Percentiles rank a stretch among this genome's conserved stretches.
These are phyloP conservation scores for Rhopilema esculentum DNA, from an alignment of 30 jellyfish, hydroid and myxozoan species.

Conservation along the genomic window DNA sequence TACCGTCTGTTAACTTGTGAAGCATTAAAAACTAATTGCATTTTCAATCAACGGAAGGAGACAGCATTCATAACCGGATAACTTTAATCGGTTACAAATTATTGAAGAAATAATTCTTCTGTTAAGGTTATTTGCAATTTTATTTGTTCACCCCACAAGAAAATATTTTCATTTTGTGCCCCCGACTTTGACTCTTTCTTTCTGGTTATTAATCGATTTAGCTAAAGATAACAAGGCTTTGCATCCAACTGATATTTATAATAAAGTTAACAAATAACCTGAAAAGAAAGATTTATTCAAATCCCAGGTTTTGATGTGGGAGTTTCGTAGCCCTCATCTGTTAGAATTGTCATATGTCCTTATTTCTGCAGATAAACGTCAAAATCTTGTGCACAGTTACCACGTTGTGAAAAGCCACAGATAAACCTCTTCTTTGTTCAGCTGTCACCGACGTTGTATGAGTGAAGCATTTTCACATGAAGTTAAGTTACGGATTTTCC, in stretches of 20 bases:
- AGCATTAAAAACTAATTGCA: too few species aligned
- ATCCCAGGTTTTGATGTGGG: neutral
- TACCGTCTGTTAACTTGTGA: too few species aligned
- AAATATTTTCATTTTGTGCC: neutral
- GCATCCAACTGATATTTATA: neutral
- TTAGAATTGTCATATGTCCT: neutral
- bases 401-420: neutral
- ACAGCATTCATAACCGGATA: neutral
- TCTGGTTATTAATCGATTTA: neutral
- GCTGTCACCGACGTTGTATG: neutral
- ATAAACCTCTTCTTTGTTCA: neutral
- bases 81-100: neutral
- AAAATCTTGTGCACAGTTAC: neutral
- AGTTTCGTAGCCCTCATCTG: neutral
- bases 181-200: neutral
- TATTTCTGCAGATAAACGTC: neutral
- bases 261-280: neutral
- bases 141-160: neutral
- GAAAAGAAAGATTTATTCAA: too few species aligned
- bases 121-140: neutral
- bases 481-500: neutral
- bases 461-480: neutral
- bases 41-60: neutral
- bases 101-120: neutral
- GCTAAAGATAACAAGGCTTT: neutral